Percentiles rank a stretch among this genome's conserved stretches.
phyloP scores from a whole-genome alignment of 2,797 vertebrate species.

The Rhodeus uyekii region DNA sequence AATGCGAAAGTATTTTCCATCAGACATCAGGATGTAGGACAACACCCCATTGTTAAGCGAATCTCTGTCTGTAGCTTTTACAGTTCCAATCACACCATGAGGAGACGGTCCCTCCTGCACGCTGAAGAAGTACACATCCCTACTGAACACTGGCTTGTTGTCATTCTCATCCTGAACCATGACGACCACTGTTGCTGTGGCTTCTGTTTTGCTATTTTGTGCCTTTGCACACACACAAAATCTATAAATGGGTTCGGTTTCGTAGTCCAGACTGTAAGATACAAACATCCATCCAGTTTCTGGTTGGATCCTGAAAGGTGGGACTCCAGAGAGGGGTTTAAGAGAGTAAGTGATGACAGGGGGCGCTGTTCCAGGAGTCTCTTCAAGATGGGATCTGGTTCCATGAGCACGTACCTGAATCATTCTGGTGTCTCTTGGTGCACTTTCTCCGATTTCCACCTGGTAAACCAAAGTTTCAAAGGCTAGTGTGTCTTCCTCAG shows the following conservation, averaged over 20 bases:
- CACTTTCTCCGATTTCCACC: constrained; percentile 85
- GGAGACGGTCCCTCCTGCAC: constrained; percentile 81
- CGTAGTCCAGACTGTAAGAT: constrained; percentile 81
- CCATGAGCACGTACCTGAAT: constrained; percentile 82
- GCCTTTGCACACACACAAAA: constrained; percentile 78
- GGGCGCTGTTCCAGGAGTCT: background rate
- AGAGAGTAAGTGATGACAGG: constrained; percentile 73
- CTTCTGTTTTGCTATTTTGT: constrained; percentile 50
- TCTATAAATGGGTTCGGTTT: constrained; percentile 70
- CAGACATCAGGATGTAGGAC: constrained; percentile 90
- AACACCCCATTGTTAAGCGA: constrained; percentile 86
- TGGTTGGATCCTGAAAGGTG: constrained; percentile 79
- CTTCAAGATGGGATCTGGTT: constrained; percentile 38
- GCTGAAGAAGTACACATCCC: constrained; percentile 81
- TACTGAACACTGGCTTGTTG: constrained; percentile 81
- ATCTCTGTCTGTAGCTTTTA: constrained; percentile 85
- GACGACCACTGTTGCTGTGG: constrained; percentile 79
- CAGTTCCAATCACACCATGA: constrained; percentile 81
- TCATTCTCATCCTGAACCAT: constrained; percentile 90
- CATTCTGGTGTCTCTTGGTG: constrained; percentile 71
- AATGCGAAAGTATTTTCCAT: constrained; percentile 89
- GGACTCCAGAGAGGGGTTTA: constrained; percentile 66
- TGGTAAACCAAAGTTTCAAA: constrained; percentile 90
- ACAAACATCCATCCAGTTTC: constrained; percentile 86
- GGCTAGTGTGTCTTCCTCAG: constrained; percentile 68